phyloP scores from a whole-genome alignment of 2,797 vertebrate genomes.

The Danio choprae region DNA sequence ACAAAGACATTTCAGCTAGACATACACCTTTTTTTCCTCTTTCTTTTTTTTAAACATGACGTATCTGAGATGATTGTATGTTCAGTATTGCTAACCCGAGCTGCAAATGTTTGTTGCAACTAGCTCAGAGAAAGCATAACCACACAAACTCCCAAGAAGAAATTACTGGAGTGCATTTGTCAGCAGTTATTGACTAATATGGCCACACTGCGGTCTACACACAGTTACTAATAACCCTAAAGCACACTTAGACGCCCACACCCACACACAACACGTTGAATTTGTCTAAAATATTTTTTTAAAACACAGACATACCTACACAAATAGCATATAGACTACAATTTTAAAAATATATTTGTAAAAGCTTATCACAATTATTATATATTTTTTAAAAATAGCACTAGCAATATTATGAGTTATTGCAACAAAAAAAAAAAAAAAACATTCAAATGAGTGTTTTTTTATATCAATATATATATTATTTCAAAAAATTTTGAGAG shows the following conservation, averaged over 20 bases:
- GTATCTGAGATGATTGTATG: neutral
- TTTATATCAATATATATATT: no score
- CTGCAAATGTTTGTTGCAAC: slow-evolving; percentile 15
- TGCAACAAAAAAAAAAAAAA: no score
- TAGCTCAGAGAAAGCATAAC: slow-evolving; percentile 6
- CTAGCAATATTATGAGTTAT: no score
- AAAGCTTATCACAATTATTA: no score
- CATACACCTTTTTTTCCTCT: neutral
- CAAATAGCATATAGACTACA: neutral
- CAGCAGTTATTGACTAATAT: slow-evolving; percentile 37
- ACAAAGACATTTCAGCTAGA: slow-evolving; percentile 30
- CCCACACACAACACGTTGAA: slow-evolving; percentile 4
- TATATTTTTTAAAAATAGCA: no score
- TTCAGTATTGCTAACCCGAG: slow-evolving; percentile 4
- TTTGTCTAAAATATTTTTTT: neutral
- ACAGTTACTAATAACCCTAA: slow-evolving; percentile 13
- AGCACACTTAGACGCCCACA: neutral
- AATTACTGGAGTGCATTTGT: slow-evolving; percentile 35
- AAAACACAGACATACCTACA: neutral
- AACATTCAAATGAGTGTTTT: no score
- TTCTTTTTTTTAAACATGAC: slow-evolving; percentile 1
- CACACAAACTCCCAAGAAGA: slow-evolving; percentile 6
- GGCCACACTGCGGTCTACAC: slow-evolving; percentile 14
- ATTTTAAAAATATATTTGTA: neutral
- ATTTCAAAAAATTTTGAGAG: no score